phyloP scores from a whole-genome alignment of 2,797 vertebrate species.

The Pantherophis vulpinus region DNA sequence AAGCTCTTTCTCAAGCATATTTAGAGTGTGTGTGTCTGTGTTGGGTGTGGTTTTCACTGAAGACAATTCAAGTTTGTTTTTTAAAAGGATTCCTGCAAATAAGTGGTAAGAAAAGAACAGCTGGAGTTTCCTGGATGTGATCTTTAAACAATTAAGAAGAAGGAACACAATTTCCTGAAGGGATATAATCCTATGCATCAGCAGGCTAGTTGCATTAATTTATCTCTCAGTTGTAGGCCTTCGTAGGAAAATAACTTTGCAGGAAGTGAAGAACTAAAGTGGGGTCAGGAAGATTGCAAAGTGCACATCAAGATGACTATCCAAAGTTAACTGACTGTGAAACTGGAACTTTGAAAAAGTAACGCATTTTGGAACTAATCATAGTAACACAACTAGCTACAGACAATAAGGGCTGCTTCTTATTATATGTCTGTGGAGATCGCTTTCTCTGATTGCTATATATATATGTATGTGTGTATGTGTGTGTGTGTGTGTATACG shows the following conservation, averaged over 20 bases:
- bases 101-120: neutral
- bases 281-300: neutral
- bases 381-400: neutral
- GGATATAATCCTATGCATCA: neutral
- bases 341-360: neutral
- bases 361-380: neutral
- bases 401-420: neutral
- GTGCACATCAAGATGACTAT: neutral
- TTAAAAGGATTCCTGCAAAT: neutral
- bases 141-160: neutral
- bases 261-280: neutral
- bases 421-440: neutral
- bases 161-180: neutral
- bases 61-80: neutral
- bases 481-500: no score
- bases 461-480: accelerated
- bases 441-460: neutral
- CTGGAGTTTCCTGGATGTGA: neutral
- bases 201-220: neutral
- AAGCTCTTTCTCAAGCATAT: no score
- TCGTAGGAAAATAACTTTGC: neutral
- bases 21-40: no score
- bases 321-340: neutral
- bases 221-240: neutral
- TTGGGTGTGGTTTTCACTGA: no score